phyloP scores from a whole-genome alignment of 2,888 invertebrate genomes.

The Torymus aiolomorphi region DNA sequence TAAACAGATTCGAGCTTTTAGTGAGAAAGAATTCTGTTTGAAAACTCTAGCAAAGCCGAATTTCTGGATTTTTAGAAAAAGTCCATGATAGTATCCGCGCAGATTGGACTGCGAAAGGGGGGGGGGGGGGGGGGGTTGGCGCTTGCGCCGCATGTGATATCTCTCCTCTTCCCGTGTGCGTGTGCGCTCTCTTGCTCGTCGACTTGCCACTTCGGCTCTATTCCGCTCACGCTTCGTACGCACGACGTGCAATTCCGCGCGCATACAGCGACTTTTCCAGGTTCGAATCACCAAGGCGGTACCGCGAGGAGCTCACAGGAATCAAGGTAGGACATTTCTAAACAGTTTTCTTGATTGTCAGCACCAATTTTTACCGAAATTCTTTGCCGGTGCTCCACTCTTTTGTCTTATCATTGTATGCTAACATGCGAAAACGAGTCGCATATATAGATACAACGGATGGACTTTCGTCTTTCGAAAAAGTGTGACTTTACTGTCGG shows the following conservation, averaged over 20 bases:
- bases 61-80: constrained; percentile 47
- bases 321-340: constrained; percentile 30
- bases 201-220: constrained; percentile 50
- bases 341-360: no score
- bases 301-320: constrained; percentile 56
- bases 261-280: constrained; percentile 41
- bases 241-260: constrained; percentile 21
- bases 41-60: not conserved
- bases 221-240: constrained; percentile 53
- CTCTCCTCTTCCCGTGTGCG: no score
- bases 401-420: no score
- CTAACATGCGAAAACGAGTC: no score
- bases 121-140: not conserved
- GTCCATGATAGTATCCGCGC: not conserved
- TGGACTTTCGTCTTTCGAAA: no score
- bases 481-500: no score
- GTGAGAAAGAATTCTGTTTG: no score
- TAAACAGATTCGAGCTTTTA: no score
- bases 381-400: no score
- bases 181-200: not conserved
- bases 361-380: no score
- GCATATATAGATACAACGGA: no score
- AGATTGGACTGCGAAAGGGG: not conserved
- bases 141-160: constrained; percentile 33
- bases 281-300: constrained; percentile 57